Conservation (phyloP, 2,888 invertebrate species). For the Scaptomyza tumidula region DNA sequence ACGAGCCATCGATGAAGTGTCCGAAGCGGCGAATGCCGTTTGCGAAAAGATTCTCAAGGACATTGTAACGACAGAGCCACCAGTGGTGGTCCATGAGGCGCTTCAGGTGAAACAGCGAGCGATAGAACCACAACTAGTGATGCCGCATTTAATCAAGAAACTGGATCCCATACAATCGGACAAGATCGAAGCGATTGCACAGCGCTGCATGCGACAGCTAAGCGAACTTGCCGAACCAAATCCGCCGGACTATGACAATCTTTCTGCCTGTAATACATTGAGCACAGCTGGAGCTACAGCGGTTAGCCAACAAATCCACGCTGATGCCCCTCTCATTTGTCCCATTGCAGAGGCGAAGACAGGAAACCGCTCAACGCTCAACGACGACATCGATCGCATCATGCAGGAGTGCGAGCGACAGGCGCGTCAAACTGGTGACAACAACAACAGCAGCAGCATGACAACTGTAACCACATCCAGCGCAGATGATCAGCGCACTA, state of each 20-base stretch:
- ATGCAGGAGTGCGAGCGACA: slow-evolving; percentile 84
- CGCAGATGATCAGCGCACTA: slow-evolving; percentile 72
- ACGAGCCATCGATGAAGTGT: slow-evolving; percentile 83
- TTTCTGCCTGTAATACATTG: slow-evolving; percentile 69
- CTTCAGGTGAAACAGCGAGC: slow-evolving; percentile 70
- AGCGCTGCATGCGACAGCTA: slow-evolving; percentile 84
- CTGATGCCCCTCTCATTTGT: slow-evolving; percentile 80
- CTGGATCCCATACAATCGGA: slow-evolving; percentile 85
- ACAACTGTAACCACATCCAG: slow-evolving; percentile 36
- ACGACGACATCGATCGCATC: slow-evolving; percentile 83
- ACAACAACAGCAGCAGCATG: slow-evolving; percentile 15
- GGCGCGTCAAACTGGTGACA: slow-evolving; percentile 51
- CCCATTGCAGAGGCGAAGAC: slow-evolving; percentile 79
- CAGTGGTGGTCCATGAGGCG: slow-evolving; percentile 79
- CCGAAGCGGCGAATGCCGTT: slow-evolving; percentile 83
- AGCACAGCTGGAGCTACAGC: slow-evolving; percentile 37
- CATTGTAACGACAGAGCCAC: slow-evolving; percentile 82
- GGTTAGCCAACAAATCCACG: slow-evolving; percentile 26
- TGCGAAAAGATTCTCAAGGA: slow-evolving; percentile 83
- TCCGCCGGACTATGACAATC: slow-evolving; percentile 84
- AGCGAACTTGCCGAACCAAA: slow-evolving; percentile 76
- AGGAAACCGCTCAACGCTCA: slow-evolving; percentile 31
- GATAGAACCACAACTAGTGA: slow-evolving; percentile 64
- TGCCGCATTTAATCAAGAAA: slow-evolving; percentile 84
- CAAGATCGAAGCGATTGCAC: slow-evolving; percentile 85